Conservation (phyloP, 1,140 invertebrate species). For the Nylanderia fulva region DNA sequence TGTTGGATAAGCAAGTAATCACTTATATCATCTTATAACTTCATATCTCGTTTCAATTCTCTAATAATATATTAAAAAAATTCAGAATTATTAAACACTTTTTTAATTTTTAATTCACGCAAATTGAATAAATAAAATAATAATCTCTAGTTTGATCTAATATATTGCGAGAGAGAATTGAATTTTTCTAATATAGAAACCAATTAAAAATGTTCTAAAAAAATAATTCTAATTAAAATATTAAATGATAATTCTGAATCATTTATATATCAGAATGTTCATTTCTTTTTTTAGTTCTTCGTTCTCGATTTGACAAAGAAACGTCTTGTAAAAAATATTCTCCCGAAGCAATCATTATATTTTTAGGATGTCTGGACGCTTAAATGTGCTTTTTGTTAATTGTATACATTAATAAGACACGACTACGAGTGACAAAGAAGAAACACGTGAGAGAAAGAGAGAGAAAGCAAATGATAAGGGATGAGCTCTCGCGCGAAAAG, state of each 20-base stretch:
- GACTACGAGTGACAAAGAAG: background rate
- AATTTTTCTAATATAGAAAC: background rate
- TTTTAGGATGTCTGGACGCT: slow-evolving; percentile 7
- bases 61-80: background rate
- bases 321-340: background rate
- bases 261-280: background rate
- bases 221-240: background rate
- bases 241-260: background rate
- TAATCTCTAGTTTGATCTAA: background rate
- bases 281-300: background rate
- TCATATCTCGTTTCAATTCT: background rate
- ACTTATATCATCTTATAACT: background rate
- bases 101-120: background rate
- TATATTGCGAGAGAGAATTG: background rate
- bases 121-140: background rate
- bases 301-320: background rate
- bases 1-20: background rate
- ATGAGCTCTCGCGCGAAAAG: slow-evolving; percentile 34
- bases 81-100: background rate
- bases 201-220: background rate
- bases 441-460: background rate
- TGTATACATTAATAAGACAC: background rate
- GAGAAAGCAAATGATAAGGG: slow-evolving; percentile 4
- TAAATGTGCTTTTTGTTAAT: slow-evolving; percentile 35
- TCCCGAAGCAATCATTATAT: slow-evolving; percentile 34